phyloP scores from a whole-genome alignment of 2,113 vertebrate genomes.

The Microcebus jonahi region DNA sequence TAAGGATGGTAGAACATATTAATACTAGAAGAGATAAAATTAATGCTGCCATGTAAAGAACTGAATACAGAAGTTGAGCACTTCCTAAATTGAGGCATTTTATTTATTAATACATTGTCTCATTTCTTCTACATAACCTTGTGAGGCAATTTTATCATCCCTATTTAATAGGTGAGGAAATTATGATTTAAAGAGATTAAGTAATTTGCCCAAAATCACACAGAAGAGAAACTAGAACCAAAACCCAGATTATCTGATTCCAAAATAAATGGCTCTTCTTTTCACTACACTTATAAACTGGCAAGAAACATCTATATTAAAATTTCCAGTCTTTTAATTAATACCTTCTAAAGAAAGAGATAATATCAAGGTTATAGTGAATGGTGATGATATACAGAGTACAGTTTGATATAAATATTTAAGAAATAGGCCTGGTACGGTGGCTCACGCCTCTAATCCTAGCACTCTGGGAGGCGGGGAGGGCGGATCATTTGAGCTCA shows the following conservation, averaged over 20 bases:
- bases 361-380: slow-evolving; percentile 10
- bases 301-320: slow-evolving; percentile 22
- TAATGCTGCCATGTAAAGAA: neutral
- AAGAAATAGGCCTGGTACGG: neutral
- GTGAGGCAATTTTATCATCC: slow-evolving; percentile 31
- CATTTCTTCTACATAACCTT: slow-evolving; percentile 14
- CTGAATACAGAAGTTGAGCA: neutral
- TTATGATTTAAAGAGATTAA: slow-evolving; percentile 45
- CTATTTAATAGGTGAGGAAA: slow-evolving; percentile 30
- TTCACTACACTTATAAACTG: neutral
- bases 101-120: neutral
- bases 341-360: slow-evolving; percentile 8
- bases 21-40: slow-evolving; percentile 24
- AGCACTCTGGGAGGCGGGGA: no score
- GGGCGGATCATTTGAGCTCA: no score
- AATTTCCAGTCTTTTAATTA: slow-evolving; percentile 42
- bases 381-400: neutral
- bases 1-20: neutral
- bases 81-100: slow-evolving; percentile 7
- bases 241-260: slow-evolving; percentile 16
- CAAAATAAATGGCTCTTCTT: slow-evolving; percentile 51
- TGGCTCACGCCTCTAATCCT: no score
- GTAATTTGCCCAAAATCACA: slow-evolving; percentile 22
- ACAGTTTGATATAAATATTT: slow-evolving; percentile 28
- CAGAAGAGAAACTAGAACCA: slow-evolving; percentile 32